Base-by-base conservation (phyloP, 35 echinoderm and acorn worm genomes). In the Nesometra sesokonis region DNA sequence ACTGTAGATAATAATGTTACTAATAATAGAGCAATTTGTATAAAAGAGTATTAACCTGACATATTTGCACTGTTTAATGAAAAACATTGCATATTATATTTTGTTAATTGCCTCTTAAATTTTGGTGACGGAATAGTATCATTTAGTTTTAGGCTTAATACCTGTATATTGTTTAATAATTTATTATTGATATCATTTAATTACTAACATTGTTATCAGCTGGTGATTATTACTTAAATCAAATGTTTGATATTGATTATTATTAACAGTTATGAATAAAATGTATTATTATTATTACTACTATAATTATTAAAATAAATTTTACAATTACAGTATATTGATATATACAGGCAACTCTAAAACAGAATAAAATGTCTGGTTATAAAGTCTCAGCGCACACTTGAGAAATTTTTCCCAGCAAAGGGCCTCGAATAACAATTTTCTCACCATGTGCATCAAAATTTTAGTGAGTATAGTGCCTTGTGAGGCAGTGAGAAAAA, bases 1-100 rank as follows among this genome's bases (percentile, higher is more conserved):
- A 78, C 77, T 8, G 35, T 80, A 78, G 27, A 30, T 78, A 30
- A 30, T 78, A 78, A 30, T 29, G 9, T 9, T 78, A 78, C 27
- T 32, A 78, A 78, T 30, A 78, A 78, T 78, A 30, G 77, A 78
- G 27, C 77, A 78, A 78, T 80, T 80, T 80, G 35, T 34, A 80
- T 80, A 33, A 33, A 80, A 34, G 35, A 34, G 32, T 80, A 36
- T 80, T 32, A 36, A 0, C 35, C 32, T 32, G 23, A 32, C 3
- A 8, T 80, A 11, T 80, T 80, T 80, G 32, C 77, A 34, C 79
- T 32, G 19, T 32, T 80, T 80, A 80, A 32, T 32, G 4, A 32
- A 78, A 78, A 78, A 78, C 23, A 21, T 9, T 36, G 32, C 11
- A 17, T 36, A 36, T 33, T 34, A 32, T 33, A 32, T 11, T 80